Evolutionary conservation across 2,888 invertebrate species (phyloP), one percentile per base, ranked within the genome.

Genomic region (Ramazzottius varieornatus): DNA sequence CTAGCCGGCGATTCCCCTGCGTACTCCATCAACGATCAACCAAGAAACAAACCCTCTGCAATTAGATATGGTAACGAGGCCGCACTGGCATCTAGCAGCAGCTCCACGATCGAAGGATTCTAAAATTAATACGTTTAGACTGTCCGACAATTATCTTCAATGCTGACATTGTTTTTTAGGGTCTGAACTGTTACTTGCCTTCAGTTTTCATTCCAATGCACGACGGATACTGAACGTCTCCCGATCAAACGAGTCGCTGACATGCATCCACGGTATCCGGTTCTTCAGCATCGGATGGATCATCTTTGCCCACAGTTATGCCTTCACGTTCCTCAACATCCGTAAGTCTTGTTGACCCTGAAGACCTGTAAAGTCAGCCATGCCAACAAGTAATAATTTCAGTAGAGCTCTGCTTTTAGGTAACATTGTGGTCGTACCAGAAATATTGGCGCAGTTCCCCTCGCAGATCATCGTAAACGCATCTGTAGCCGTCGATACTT

Each of bases 381-480:
- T 40, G 13, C 8, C 40, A 40, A 40, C 40, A 40, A 8, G 40
- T 40, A 40, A 40, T 40, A 20, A 40, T 13, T n/a, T n/a, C n/a
- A n/a, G n/a, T n/a, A n/a, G n/a, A n/a, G n/a, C n/a, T n/a, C n/a
- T n/a, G n/a, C n/a, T n/a, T 66, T 32, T 46, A 66, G 66, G 64
- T 46, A 46, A 64, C 33, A 29, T 66, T 20, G 32, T 65, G 33
- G 46, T 46, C 32, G 65, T 64, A 24, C 32, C 40, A 1, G 46
- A 65, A 33, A 29, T 66, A 20, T 40, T 46, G 34, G 40, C 32
- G 33, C 66, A 65, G 32, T 63, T 67, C 24, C 29, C 71, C 1
- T 72, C 74, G 68, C 73, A 75, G 68, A 70, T 70, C 2, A 69
- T 75, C 32, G 63, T 67, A 13, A 74, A 75, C 68, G 74, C 71